Evolutionary conservation across 2,113 vertebrate species (phyloP), one percentile per base, ranked within the genome.

Genomic region (Panthera uncia): DNA sequence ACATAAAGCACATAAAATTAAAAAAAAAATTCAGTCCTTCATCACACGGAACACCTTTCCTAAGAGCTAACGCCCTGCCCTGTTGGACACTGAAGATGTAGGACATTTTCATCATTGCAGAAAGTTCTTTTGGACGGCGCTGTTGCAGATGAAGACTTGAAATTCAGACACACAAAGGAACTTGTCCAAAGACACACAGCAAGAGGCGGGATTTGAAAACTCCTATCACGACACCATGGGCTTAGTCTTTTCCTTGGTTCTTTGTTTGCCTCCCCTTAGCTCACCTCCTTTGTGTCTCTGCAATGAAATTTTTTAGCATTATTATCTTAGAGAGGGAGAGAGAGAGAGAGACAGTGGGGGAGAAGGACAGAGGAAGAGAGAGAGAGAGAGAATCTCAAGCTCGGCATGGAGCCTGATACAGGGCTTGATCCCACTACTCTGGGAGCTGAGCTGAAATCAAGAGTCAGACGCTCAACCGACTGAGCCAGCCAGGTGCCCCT

Each of bases 221-320:
- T 1, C 45, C 3, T 0, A 15, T 31, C 29, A 41, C 0, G 0
- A 23, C 16, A 19, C 33, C 31, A 4, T 0, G 0, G 0, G 38
- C 25, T 55, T 7, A 14, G 31, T 41, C 48, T 12, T 33, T 73
- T 9, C 50, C 33, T 33, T 79, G 14, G 33, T 12, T 12, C 45
- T 41, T 15, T 16, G 38, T 10, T 10, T 36, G 48, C 36, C 41
- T 45, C 7, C 3, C 4, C 9, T 3, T 11, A 23, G 31, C 18
- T n/a, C 19, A 15, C 9, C 16, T 50, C 36, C 66, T 57, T 52
- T 23, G 11, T 41, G 5, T 63, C 50, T 82, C 29, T 89, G 71
- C 41, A 57, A 9, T 23, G 27, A 61, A 33, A 91, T 16, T 21
- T 61, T 45, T 61, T 61, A 1, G 21, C 57, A 61, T 61, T 61